Percentiles rank a stretch among this genome's conserved stretches.
These are phyloP conservation scores for Drosophila nigromelanica DNA, from an alignment of 1,140 invertebrate species.

Conservation along the genomic window DNA sequence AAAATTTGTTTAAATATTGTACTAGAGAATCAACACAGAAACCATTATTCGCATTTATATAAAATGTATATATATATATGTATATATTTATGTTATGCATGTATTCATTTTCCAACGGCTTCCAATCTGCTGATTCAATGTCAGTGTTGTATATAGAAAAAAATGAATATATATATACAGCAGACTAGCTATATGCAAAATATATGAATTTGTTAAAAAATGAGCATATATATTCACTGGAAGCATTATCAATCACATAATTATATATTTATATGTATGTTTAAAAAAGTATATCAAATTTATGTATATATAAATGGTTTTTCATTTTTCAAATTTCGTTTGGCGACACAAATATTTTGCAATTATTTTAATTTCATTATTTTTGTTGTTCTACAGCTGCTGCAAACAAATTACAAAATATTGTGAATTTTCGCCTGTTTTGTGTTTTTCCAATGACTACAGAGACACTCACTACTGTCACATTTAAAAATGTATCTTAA, in stretches of 20 bases:
- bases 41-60: not conserved
- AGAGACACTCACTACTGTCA: slow-evolving; percentile 75
- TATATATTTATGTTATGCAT: slow-evolving; percentile 7
- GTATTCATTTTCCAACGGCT: slow-evolving; percentile 23
- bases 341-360: slow-evolving; percentile 33
- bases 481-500: slow-evolving; percentile 79
- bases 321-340: not conserved
- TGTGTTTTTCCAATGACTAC: slow-evolving; percentile 62
- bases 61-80: not conserved
- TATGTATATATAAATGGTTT: not conserved
- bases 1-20: slow-evolving; percentile 7
- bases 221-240: slow-evolving; percentile 16
- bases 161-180: not conserved
- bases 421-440: slow-evolving; percentile 19
- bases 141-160: slow-evolving; percentile 30
- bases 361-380: slow-evolving; percentile 32
- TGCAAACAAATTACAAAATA: slow-evolving; percentile 61
- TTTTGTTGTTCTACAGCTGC: slow-evolving; percentile 48
- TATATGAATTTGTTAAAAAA: slow-evolving; percentile 1
- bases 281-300: not conserved
- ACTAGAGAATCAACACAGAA: not conserved
- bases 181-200: slow-evolving; percentile 17
- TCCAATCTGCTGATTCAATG: slow-evolving; percentile 52
- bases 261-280: not conserved
- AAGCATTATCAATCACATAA: slow-evolving; percentile 5